Evolutionary conservation across 2,888 invertebrate genomes (phyloP), one percentile per base, ranked within the genome.

Genomic region (Luperina nickerlii): DNA sequence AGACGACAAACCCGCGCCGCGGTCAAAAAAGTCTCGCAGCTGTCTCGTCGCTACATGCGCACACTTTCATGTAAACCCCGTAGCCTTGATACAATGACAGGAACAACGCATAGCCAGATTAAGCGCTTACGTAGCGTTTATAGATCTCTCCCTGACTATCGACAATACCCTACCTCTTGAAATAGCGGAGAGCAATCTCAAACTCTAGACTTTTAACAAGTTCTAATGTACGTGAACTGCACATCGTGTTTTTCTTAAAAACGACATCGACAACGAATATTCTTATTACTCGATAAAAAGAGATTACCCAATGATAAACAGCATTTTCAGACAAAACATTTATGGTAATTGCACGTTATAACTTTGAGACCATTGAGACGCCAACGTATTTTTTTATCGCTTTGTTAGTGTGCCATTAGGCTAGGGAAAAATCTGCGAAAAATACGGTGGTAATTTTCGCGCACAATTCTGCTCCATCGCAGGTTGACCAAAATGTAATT

Each of bases 321-420:
- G 42, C 57, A 60, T 73, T 78, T 83, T 60, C 68, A n/a, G 63
- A 68, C 69, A 67, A 79, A 63, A 83, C 38, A 71, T 60, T 42
- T 42, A 51, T 68, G 48, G 67, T 27, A 51, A 74, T 74, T 79
- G 32, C 74, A 60, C 62, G 67, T 48, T 62, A 0, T 45, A 63
- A 38, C 38, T 38, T 38, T 32, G 62, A 62, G 54, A 42, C 48
- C 20, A 72, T 79, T 87, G 38, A 54, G 51, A 32, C 81, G 42
- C 78, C 78, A 72, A 81, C 86, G 67, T 65, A 66, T 65, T 11
- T 18, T 74, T 79, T 77, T 75, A 86, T 81, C n/a, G 74, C 62
- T 69, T 63, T 32, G 42, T 68, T 38, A 66, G 42, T 67, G 63
- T 27, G 76, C 32, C 18, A 27, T 78, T 76, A 67, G 42, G n/a